A percentile compares a stretch with the other conserved stretches of the same genome.
phyloP scores from a whole-genome alignment of 1,140 invertebrate genomes.

The Mactra quadrangularis region DNA sequence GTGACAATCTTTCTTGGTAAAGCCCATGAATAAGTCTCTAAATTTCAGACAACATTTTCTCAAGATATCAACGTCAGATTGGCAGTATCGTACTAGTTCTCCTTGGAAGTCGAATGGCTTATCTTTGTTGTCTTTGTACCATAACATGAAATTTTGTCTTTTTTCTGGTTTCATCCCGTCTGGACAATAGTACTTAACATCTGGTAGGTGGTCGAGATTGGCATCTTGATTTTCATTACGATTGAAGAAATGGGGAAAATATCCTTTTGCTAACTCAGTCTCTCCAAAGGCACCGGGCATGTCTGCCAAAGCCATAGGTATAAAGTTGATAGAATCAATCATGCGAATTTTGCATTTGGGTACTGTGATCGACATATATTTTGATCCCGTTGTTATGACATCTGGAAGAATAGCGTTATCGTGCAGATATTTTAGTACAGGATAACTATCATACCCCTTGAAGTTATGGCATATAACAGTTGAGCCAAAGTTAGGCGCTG shows the following conservation, averaged over 20 bases:
- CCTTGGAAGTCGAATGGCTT: not conserved
- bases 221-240: constrained; percentile 24
- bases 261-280: constrained; percentile 22
- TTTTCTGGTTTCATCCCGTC: constrained; percentile 15
- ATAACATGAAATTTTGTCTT: constrained; percentile 11
- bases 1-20: no score
- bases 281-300: constrained; percentile 38
- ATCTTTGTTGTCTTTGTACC: not conserved
- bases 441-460: constrained; percentile 30
- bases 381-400: constrained; percentile 15
- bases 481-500: not conserved
- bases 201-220: not conserved
- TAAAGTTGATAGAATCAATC: constrained; percentile 40
- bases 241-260: constrained; percentile 29
- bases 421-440: constrained; percentile 9
- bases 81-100: not conserved
- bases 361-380: constrained; percentile 25
- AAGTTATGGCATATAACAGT: constrained; percentile 31
- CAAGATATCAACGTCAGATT: no score
- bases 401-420: constrained; percentile 26
- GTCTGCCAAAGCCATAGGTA: constrained; percentile 31
- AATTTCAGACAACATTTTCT: no score
- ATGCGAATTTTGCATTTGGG: not conserved
- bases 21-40: no score
- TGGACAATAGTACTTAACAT: constrained; percentile 1